phyloP scores from a whole-genome alignment of 1,140 invertebrate genomes.

The Anadara kagoshimensis region DNA sequence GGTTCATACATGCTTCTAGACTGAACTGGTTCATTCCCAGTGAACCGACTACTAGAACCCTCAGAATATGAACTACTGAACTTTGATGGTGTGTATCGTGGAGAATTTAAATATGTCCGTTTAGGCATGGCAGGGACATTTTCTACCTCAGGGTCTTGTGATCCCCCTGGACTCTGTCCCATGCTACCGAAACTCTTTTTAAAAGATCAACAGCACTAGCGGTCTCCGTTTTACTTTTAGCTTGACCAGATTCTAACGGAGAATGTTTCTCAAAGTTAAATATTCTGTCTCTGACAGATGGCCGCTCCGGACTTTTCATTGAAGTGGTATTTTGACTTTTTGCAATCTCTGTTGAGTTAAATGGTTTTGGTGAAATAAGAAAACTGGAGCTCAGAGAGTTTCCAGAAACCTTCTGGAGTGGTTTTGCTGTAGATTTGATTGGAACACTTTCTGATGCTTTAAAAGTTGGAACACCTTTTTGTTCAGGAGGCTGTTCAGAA shows the following conservation, averaged over 20 bases:
- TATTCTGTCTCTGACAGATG: constrained; percentile 43
- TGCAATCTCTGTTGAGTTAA: constrained; percentile 12
- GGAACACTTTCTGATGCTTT: constrained; percentile 5
- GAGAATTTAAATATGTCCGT: too few relatives aligned
- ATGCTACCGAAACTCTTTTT: neutral
- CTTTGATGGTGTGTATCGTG: too few relatives aligned
- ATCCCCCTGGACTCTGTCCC: neutral
- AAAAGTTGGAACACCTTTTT: constrained; percentile 20
- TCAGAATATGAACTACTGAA: too few relatives aligned
- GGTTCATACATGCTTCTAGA: too few relatives aligned
- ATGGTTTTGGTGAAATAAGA: constrained; percentile 33
- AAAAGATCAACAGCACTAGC: constrained; percentile 4
- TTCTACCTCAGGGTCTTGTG: neutral
- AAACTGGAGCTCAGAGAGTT: constrained; percentile 30
- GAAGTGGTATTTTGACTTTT: neutral
- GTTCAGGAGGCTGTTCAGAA: constrained; percentile 3
- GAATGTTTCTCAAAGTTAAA: constrained; percentile 39
- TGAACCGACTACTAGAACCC: too few relatives aligned
- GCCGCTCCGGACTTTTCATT: constrained; percentile 13
- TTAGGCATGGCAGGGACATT: neutral
- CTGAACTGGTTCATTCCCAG: too few relatives aligned
- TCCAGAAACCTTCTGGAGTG: constrained; percentile 19
- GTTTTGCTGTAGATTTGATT: constrained; percentile 10
- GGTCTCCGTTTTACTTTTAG: neutral
- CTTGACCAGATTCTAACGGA: too few relatives aligned